phyloP scores from a whole-genome alignment of 2,797 vertebrate genomes.

The Acipenser ruthenus region DNA sequence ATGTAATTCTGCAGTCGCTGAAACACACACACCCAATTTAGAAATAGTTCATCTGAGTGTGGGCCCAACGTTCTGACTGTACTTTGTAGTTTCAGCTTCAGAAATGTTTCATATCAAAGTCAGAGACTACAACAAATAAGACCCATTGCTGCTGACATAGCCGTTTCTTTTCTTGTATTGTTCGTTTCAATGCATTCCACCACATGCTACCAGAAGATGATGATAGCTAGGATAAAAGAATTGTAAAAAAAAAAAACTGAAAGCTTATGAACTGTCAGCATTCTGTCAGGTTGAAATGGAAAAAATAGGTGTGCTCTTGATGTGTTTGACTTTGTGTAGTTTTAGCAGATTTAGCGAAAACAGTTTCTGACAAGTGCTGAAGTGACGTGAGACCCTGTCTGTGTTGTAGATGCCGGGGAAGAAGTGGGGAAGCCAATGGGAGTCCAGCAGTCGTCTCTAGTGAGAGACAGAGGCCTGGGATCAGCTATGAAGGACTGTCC shows the following conservation, averaged over 20 bases:
- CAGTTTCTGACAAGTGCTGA: conserved; percentile 74
- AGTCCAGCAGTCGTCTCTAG: conserved; percentile 70
- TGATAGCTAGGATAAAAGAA: conserved; percentile 81
- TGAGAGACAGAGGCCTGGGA: conserved; percentile 81
- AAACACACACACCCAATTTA: conserved; percentile 29
- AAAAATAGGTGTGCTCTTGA: conserved; percentile 74
- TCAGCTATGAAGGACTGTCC: conserved; percentile 95
- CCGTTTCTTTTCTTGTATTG: conserved; percentile 81
- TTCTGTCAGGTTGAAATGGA: conserved; percentile 81
- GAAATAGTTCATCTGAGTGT: conserved; percentile 37
- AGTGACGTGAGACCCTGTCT: conserved; percentile 78
- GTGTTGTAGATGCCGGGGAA: conserved; percentile 79
- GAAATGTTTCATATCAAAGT: conserved; percentile 77
- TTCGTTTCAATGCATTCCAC: conserved; percentile 80
- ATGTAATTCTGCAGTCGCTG: too few species aligned
- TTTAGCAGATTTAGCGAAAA: conserved; percentile 72
- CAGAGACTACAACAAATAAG: conserved; percentile 65
- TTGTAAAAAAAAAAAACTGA: conserved; percentile 55
- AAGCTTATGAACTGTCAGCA: conserved; percentile 87
- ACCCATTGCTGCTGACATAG: conserved; percentile 72
- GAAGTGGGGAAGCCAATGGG: conserved; percentile 80
- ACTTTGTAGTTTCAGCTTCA: conserved; percentile 55
- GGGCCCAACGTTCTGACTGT: conserved; percentile 62
- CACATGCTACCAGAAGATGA: conserved; percentile 81
- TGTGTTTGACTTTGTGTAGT: conserved; percentile 80